Base-by-base conservation (phyloP, 2,888 invertebrate genomes). In the Andrena minutula region DNA sequence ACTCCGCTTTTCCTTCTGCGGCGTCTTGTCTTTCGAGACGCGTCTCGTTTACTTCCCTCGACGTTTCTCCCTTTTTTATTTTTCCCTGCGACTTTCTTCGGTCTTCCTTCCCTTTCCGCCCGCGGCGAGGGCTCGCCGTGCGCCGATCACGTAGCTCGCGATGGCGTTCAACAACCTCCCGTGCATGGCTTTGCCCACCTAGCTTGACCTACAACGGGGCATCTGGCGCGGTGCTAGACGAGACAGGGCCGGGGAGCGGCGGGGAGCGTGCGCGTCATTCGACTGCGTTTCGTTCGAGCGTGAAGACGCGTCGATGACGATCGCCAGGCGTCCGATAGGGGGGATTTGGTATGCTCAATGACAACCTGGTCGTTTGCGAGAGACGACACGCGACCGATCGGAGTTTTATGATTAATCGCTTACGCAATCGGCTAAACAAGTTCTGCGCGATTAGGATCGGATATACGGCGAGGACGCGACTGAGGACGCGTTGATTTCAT, bases 141-240 rank as follows among this genome's bases (percentile, higher is more conserved):
- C 53, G 16, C 61, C 63, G 58, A 23, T 6, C 47, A 32, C 35
- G 10, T n/a, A 56, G 75, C 66, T 63, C 49, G 35, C 56, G 32
- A 64, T 60, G 63, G 64, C 80, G 87, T 86, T 87, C 88, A 83
- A 79, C 86, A 84, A 87, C 84, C 88, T 87, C 65, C 26, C 61
- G 53, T 63, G 60, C 49, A 65, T 75, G 23, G 56, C 69, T 75
- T 41, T 76, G 51, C 75, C 74, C 70, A 75, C 70, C 82, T 84
- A 56, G 16, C 68, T 75, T 87, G 88, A 87, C 87, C 87, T 88
- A 87, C 88, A 87, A 87, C 78, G 74, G 60, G 58, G 66, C 79
- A 71, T 79, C 64, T 53, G 70, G 64, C 47, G 64, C 78, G 70
- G 32, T 41, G 56, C 49, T 58, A 35, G 68, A 68, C 30, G 20